Evolutionary conservation across 1,140 invertebrate genomes (phyloP).

Genomic region (Schmidtea mediterranea): DNA sequence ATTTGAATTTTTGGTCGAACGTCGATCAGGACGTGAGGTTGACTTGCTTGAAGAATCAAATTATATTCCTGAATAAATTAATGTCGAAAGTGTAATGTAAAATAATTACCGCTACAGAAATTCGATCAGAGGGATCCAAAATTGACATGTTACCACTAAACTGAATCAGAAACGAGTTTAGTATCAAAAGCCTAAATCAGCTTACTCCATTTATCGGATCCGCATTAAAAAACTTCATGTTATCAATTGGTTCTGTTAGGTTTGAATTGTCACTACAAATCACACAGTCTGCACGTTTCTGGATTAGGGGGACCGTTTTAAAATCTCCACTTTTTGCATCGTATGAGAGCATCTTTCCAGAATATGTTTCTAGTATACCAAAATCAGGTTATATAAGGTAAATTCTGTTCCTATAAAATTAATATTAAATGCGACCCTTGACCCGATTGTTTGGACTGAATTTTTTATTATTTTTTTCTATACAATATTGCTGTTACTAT

Average conservation of each 20-base stretch:
- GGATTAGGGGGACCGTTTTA: conserved; percentile 46
- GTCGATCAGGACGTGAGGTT: conserved; percentile 42
- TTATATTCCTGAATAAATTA: conserved; percentile 34
- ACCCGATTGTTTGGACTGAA: no score
- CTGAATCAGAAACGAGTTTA: no score
- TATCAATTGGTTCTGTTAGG: conserved; percentile 46
- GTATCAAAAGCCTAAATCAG: no score
- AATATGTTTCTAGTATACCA: neutral
- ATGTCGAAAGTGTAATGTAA: no score
- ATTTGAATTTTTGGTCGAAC: conserved; percentile 41
- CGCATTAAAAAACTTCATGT: conserved; percentile 31
- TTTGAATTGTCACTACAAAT: conserved; percentile 47
- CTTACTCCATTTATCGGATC: conserved; percentile 35
- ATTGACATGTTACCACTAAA: neutral
- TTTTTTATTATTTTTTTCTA: no score
- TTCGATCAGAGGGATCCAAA: neutral
- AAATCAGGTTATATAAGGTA: no score
- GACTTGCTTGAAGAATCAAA: conserved; percentile 17
- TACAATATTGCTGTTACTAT: no score
- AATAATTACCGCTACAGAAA: no score
- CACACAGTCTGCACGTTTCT: conserved; percentile 38
- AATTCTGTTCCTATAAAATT: no score
- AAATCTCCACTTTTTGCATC: conserved; percentile 50
- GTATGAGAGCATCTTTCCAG: conserved; percentile 41
- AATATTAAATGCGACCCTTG: no score